A percentile compares a stretch with the other conserved stretches of the same genome.
phyloP scores from a whole-genome alignment of 2,888 invertebrate genomes.

The Scaptodrosophila latifasciaeformis region DNA sequence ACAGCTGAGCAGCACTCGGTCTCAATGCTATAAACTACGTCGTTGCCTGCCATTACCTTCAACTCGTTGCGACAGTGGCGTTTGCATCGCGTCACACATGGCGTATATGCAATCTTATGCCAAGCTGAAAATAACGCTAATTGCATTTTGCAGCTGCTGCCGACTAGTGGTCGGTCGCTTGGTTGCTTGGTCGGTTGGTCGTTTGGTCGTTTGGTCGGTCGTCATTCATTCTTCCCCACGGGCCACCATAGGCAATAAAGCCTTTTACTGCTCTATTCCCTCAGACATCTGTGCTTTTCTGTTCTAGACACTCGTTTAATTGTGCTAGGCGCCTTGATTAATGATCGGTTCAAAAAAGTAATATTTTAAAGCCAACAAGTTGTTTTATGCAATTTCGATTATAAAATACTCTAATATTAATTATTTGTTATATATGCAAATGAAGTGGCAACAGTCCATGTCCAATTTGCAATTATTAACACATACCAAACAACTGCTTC shows the following conservation, averaged over 20 bases:
- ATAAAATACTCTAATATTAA: too few relatives aligned
- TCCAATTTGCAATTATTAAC: conserved; percentile 39
- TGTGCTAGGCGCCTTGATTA: not conserved
- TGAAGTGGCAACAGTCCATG: conserved; percentile 41
- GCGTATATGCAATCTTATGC: conserved; percentile 55
- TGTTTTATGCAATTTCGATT: not conserved
- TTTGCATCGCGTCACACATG: conserved; percentile 30
- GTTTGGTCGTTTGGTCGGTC: too few relatives aligned
- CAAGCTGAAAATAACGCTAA: conserved; percentile 55
- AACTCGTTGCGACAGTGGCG: conserved; percentile 28
- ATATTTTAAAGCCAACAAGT: conserved; percentile 17
- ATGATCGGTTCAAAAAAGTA: not conserved
- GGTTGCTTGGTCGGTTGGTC: too few relatives aligned
- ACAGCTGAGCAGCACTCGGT: conserved; percentile 33
- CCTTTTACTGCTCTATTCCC: too few relatives aligned
- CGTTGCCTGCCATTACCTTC: conserved; percentile 39
- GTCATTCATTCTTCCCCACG: too few relatives aligned
- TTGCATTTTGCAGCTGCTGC: conserved; percentile 55
- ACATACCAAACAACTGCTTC: conserved; percentile 38
- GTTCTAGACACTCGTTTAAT: not conserved
- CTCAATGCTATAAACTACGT: conserved; percentile 30
- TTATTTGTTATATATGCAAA: conserved; percentile 34
- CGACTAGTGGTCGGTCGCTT: too few relatives aligned
- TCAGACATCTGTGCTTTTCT: too few relatives aligned
- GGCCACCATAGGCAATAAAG: too few relatives aligned